These are phyloP conservation scores for Leucania comma DNA, from an alignment of 2,888 invertebrate species.

Conservation along the genomic window DNA sequence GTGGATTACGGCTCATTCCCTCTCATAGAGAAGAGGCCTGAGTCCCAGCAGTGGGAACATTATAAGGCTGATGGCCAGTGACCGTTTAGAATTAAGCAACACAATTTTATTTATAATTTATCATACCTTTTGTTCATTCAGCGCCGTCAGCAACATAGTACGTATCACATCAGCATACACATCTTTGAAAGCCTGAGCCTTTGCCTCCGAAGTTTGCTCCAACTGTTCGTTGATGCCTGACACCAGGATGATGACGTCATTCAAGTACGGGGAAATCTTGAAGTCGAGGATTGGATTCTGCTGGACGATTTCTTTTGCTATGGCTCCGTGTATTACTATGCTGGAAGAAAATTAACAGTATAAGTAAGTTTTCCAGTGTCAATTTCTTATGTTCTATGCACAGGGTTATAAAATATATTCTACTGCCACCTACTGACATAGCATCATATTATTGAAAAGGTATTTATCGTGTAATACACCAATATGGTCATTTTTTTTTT, in stretches of 20 bases:
- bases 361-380: slow-evolving; percentile 21
- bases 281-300: slow-evolving; percentile 84
- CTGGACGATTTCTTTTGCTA: slow-evolving; percentile 86
- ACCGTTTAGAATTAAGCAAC: no score
- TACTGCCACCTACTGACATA: not conserved
- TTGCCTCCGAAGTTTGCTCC: slow-evolving; percentile 65
- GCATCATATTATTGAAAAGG: not conserved
- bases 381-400: not conserved
- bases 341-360: slow-evolving; percentile 68
- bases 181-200: slow-evolving; percentile 71
- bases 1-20: no score
- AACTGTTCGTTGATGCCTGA: slow-evolving; percentile 80
- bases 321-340: slow-evolving; percentile 84
- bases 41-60: no score
- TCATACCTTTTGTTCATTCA: slow-evolving; percentile 84
- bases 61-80: no score
- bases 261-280: slow-evolving; percentile 81
- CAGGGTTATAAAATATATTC: not conserved
- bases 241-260: slow-evolving; percentile 76
- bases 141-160: slow-evolving; percentile 78
- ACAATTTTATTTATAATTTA: not conserved
- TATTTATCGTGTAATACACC: no score
- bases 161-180: slow-evolving; percentile 76
- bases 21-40: no score
- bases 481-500: no score